Evolutionary conservation across 2,113 vertebrate genomes (phyloP), one percentile per base, ranked within the genome.

Genomic region (Hirundichthys speculiger): DNA sequence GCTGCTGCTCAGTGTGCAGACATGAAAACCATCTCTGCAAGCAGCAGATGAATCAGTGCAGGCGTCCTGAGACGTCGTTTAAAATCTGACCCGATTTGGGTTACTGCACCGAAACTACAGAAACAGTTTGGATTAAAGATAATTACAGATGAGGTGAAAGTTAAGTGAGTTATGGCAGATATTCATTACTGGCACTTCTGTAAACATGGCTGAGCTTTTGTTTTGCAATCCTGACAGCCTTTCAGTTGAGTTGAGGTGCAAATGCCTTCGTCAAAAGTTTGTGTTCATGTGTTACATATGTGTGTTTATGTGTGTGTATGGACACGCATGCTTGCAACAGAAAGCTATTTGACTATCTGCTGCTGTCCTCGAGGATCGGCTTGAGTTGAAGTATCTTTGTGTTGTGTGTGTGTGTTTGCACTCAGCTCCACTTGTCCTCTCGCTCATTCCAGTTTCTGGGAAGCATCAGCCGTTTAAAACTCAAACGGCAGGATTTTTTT

Each of bases 381-480:
- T 74, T 27, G 72, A 66, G 61, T 82, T 70, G 52, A 58, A 49
- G n/a, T 61, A 25, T 54, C 20, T 53, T 24, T 43, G 53, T 18
- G 58, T 10, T n/a, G 59, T 43, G 38, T 52, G 54, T 52, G 49
- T 61, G 57, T 59, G 68, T 52, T 49, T 55, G 49, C 0, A 20
- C 57, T 76, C 16, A 58, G 67, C 60, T 79, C 75, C 63, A 47
- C 84, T 86, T 71, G 78, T 80, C 83, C 82, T 81, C 75, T 70
- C 83, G 82, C 75, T 86, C 87, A 69, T 85, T 79, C 64, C 54
- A 18, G 78, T 86, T 90, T 87, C 90, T 92, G 89, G 89, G 80
- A 92, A 90, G 79, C 84, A 64, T 91, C 89, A 89, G 54, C 77
- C 81, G 65, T 90, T 88, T 88, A 86, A 90, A 91, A 91, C 88